phyloP scores from a whole-genome alignment of 2,797 vertebrate species.

The Rhinatrema bivittatum region DNA sequence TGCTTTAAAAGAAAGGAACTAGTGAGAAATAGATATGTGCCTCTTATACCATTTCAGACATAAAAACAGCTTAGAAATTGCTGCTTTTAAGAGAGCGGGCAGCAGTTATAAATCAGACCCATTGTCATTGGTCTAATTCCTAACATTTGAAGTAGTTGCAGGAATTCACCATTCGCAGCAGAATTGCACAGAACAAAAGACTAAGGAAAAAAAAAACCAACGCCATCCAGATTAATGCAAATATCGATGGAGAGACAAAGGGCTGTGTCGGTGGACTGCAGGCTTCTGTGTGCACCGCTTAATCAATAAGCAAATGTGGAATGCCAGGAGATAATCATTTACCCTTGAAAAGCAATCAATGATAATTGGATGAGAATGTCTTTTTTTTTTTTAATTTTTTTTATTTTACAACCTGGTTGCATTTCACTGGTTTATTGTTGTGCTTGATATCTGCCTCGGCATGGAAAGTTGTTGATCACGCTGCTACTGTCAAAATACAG shows the following conservation, averaged over 20 bases:
- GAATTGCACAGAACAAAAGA: no score
- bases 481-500: no score
- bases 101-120: no score
- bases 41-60: constrained; percentile 11
- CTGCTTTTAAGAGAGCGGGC: no score
- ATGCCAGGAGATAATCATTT: constrained; percentile 21
- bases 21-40: not conserved
- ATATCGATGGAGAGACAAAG: not conserved
- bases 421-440: no score
- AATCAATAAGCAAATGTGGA: constrained; percentile 28
- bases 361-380: constrained; percentile 37
- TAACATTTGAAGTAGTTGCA: no score
- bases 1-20: no score
- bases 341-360: constrained; percentile 35
- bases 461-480: no score
- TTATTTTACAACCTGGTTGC: no score
- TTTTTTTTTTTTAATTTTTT: constrained; percentile 23
- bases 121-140: constrained; percentile 4
- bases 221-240: not conserved
- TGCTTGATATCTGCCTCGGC: no score
- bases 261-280: not conserved
- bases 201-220: no score
- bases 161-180: no score
- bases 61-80: constrained; percentile 4
- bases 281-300: not conserved